phyloP scores from a whole-genome alignment of 2,888 invertebrate genomes.

The Scaptodrosophila latifasciaeformis region DNA sequence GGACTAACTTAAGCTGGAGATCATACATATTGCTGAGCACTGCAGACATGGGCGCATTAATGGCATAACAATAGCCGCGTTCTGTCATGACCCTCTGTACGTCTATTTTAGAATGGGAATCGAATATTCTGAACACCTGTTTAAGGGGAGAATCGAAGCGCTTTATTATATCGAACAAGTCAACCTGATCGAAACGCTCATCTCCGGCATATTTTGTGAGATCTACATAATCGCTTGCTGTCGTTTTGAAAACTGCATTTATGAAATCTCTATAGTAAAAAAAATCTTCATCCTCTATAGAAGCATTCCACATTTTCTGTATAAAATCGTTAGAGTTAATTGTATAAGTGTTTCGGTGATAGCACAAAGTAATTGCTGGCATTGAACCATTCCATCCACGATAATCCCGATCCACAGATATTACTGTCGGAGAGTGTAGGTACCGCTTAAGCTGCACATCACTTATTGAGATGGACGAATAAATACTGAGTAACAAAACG shows the following conservation, averaged over 20 bases:
- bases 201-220: slow-evolving; percentile 75
- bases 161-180: slow-evolving; percentile 72
- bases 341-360: slow-evolving; percentile 69
- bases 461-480: slow-evolving; percentile 52
- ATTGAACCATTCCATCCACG: slow-evolving; percentile 72
- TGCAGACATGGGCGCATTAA: slow-evolving; percentile 77
- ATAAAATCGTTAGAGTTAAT: slow-evolving; percentile 68
- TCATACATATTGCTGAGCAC: too few relatives aligned
- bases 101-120: slow-evolving; percentile 53
- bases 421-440: slow-evolving; percentile 69
- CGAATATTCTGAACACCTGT: slow-evolving; percentile 62
- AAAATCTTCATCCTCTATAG: slow-evolving; percentile 73
- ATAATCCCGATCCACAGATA: slow-evolving; percentile 73
- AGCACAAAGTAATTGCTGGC: slow-evolving; percentile 73
- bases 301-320: slow-evolving; percentile 74
- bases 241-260: slow-evolving; percentile 75
- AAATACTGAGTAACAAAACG: slow-evolving; percentile 52
- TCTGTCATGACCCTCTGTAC: slow-evolving; percentile 79
- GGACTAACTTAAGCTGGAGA: too few relatives aligned
- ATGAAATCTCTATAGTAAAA: slow-evolving; percentile 76
- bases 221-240: slow-evolving; percentile 72
- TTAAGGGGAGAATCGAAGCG: slow-evolving; percentile 62
- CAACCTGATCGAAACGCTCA: slow-evolving; percentile 72
- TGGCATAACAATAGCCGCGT: slow-evolving; percentile 80
- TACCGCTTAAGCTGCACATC: slow-evolving; percentile 63